These are phyloP conservation scores for Nemurella pictetii DNA, from an alignment of 2,888 invertebrate genomes.

Conservation along the genomic window DNA sequence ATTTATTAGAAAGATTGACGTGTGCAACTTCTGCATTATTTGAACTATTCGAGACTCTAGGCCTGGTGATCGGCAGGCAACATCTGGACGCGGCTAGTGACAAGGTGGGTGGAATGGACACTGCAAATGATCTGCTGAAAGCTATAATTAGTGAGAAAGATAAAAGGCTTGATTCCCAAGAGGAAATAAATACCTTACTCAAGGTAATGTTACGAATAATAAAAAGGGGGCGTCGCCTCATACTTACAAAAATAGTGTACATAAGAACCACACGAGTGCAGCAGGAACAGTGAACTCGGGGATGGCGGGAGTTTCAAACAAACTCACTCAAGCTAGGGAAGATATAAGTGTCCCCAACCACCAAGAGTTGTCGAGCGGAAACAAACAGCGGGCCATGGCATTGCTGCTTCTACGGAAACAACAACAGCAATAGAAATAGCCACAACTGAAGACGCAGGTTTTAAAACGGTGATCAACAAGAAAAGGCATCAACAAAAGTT, in stretches of 20 bases:
- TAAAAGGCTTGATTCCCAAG: not conserved
- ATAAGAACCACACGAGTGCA: not conserved
- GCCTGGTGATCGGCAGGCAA: too few relatives aligned
- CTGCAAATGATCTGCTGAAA: not conserved
- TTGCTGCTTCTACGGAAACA: too few relatives aligned
- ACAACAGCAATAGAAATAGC: too few relatives aligned
- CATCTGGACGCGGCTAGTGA: not conserved
- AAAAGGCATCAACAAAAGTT: not conserved
- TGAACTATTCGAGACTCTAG: not conserved
- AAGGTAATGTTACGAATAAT: not conserved
- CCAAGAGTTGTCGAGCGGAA: too few relatives aligned
- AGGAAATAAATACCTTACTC: not conserved
- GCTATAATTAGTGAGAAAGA: not conserved
- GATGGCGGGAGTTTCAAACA: not conserved
- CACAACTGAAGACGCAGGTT: not conserved
- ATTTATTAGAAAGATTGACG: not conserved
- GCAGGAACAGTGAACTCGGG: not conserved
- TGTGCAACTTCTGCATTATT: not conserved
- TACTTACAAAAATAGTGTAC: too few relatives aligned
- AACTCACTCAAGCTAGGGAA: too few relatives aligned
- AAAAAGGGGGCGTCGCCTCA: too few relatives aligned
- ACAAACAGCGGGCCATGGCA: too few relatives aligned
- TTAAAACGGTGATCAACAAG: not conserved
- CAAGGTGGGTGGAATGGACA: not conserved
- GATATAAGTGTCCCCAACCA: too few relatives aligned